phyloP scores from a whole-genome alignment of 2,888 invertebrate species.

The Notodonta dromedarius region DNA sequence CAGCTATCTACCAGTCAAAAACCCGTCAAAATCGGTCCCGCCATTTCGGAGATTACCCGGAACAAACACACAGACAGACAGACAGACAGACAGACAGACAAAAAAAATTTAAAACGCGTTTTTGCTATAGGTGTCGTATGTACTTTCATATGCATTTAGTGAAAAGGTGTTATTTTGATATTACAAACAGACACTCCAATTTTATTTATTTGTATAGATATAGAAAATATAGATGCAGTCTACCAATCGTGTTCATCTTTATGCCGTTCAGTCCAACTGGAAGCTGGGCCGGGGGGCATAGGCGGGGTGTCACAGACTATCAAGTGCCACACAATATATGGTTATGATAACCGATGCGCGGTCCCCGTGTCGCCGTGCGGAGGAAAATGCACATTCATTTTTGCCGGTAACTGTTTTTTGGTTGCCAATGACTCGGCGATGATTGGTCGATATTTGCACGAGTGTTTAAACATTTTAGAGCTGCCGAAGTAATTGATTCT shows the following conservation, averaged over 20 bases:
- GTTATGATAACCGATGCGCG: constrained; percentile 44
- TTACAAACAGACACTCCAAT: too few species aligned
- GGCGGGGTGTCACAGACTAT: constrained; percentile 72
- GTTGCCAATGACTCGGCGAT: neutral
- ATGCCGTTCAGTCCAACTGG: constrained; percentile 37
- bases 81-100: too few species aligned
- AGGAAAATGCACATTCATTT: constrained; percentile 22
- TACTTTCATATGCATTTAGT: too few species aligned
- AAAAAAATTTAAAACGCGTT: too few species aligned
- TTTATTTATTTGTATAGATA: too few species aligned
- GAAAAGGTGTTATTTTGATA: too few species aligned
- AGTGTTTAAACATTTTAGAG: neutral
- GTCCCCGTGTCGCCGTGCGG: constrained; percentile 15
- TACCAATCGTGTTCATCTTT: constrained; percentile 58
- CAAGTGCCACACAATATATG: constrained; percentile 65
- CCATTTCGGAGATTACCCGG: too few species aligned
- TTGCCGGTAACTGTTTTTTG: neutral
- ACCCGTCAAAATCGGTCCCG: too few species aligned
- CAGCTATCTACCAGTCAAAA: too few species aligned
- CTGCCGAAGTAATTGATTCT: too few species aligned
- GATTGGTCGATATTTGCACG: neutral
- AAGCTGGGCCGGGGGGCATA: constrained; percentile 65
- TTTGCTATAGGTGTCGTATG: too few species aligned
- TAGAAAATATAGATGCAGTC: constrained; percentile 10
- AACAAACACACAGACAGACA: too few species aligned